Evolutionary conservation across 2,888 invertebrate genomes (phyloP).

Genomic region (Ceraclea dissimilis): DNA sequence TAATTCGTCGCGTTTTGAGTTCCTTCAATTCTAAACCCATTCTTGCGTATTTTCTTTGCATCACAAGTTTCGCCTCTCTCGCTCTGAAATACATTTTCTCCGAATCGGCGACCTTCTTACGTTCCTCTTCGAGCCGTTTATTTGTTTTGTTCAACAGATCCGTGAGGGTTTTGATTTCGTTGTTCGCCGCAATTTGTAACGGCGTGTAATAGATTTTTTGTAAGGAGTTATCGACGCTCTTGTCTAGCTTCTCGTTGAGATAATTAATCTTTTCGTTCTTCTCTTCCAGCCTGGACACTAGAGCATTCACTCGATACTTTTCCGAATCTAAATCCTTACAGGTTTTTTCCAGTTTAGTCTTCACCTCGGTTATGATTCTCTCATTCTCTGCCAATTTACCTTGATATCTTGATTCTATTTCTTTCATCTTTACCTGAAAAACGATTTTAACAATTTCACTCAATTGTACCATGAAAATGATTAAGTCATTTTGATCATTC

Average conservation of each 20-base stretch:
- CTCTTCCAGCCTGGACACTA: constrained; percentile 41
- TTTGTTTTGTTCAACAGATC: constrained; percentile 52
- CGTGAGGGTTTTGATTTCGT: constrained; percentile 53
- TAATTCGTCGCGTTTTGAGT: constrained; percentile 33
- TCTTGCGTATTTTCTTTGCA: constrained; percentile 32
- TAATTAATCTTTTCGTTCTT: constrained; percentile 44
- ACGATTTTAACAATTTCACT: neutral
- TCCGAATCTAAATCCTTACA: constrained; percentile 41
- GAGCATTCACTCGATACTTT: constrained; percentile 45
- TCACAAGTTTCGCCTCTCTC: constrained; percentile 44
- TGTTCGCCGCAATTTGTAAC: constrained; percentile 52
- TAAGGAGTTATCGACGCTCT: constrained; percentile 43
- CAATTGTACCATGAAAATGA: too few relatives aligned
- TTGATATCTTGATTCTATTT: constrained; percentile 41
- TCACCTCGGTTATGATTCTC: constrained; percentile 44
- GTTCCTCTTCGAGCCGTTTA: constrained; percentile 50
- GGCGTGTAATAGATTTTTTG: constrained; percentile 46
- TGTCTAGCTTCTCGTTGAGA: constrained; percentile 39
- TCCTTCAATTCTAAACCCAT: constrained; percentile 32
- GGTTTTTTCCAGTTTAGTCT: constrained; percentile 39
- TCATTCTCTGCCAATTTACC: constrained; percentile 43
- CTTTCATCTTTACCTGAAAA: constrained; percentile 47
- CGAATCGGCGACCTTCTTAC: constrained; percentile 50
- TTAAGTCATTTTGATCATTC: too few relatives aligned
- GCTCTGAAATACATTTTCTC: constrained; percentile 48